Base-by-base conservation (phyloP, 2,888 invertebrate species). In the Neocrepidodera transversa region DNA sequence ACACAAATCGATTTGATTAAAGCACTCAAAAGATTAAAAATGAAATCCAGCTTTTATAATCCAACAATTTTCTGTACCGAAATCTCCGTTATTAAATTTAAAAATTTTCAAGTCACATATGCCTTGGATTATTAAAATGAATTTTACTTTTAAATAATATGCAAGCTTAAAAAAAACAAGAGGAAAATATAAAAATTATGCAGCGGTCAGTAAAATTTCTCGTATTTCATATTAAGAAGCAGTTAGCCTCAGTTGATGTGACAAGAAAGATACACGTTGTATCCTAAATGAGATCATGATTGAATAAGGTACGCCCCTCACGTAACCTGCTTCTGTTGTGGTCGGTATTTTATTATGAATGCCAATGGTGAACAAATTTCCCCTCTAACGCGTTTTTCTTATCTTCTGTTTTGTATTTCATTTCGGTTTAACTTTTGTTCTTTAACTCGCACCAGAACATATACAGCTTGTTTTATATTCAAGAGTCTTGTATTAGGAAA, bases 321-420 rank as follows among this genome's bases (percentile, higher is more conserved):
- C 42, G 42, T 42, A 42, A 42, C n/a, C 42, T 18, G 42, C 16
- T 42, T 18, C 28, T 20, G 42, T 42, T 42, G 42, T 42, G 42
- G 42, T 11, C 2, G 17, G n/a, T 11, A 18, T 42, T 42, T 42
- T 42, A 42, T 42, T 20, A 42, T 42, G 42, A 42, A 42, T 42
- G 10, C 20, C 42, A 40, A 40, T 40, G 20, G n/a, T 16, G 40
- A 14, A 20, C 18, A n/a, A 11, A 42, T 6, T 10, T 42, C 20
- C 20, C 42, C 42, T 5, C 10, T 42, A 42, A 42, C 42, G 20
- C 13, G 42, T 42, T 42, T 38, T 17, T n/a, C 40, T 42, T n/a
- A 42, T 42, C 17, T 42, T 20, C 42, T 42, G 17, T n/a, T n/a
- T n/a, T n/a, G 17, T 18, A 20, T 42, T 42, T 20, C n/a, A 42